phyloP scores from a whole-genome alignment of 2,113 vertebrate genomes.

The Pagrus major region DNA sequence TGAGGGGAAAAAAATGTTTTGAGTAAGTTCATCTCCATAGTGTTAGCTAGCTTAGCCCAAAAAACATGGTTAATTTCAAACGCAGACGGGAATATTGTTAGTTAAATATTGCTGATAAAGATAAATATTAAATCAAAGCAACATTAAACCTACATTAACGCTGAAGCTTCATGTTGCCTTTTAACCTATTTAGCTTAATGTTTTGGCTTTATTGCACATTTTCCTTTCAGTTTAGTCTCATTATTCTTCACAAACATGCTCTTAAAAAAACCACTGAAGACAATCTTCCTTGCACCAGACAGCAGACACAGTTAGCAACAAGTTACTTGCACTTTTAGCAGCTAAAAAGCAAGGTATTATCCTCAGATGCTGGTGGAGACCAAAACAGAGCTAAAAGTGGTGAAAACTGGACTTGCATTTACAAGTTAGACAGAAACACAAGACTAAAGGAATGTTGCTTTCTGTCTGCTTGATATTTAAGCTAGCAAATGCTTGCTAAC shows the following conservation, averaged over 20 bases:
- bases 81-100: not conserved
- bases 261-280: not conserved
- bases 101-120: not conserved
- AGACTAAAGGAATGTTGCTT: not conserved
- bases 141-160: not conserved
- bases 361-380: not conserved
- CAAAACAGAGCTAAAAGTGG: conserved; percentile 4
- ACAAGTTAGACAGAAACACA: not conserved
- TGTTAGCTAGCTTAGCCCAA: not conserved
- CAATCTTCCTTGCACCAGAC: not conserved
- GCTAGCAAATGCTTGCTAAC: not conserved
- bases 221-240: not conserved
- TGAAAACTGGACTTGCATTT: not conserved
- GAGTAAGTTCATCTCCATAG: too few species aligned
- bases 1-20: not conserved
- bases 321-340: too few species aligned
- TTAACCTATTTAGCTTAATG: not conserved
- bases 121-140: not conserved
- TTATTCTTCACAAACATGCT: not conserved
- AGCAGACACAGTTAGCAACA: not conserved
- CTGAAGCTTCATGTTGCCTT: not conserved
- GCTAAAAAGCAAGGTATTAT: not conserved
- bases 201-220: not conserved
- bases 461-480: not conserved
- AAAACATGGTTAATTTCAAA: not conserved